Evolutionary conservation across 2,888 invertebrate species (phyloP), one percentile per base, ranked within the genome.

Genomic region (Drosophila phalerata): DNA sequence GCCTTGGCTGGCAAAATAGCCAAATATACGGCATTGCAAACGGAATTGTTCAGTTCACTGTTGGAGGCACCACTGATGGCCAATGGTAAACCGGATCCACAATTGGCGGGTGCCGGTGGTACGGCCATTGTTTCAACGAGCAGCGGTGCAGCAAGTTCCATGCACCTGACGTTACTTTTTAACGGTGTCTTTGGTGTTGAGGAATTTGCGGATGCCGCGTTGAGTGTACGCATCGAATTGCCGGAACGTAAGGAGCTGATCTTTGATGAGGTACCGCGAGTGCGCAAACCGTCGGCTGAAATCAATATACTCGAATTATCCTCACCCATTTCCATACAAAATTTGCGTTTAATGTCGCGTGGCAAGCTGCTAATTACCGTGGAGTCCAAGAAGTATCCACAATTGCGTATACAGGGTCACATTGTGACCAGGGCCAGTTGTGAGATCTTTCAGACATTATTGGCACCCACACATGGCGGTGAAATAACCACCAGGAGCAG

Each of bases 51-150:
- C 91, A 96, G 97, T 48, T 94, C 97, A 0, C 92, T 98, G 32
- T 92, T 98, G 83, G 95, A 95, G 82, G 95, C 95, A 0, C 69
- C 84, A 0, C 32, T 43, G 5, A 48, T 58, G 10, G 94, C 93
- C 80, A 94, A 93, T 85, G 96, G 94, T 78, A 94, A 92, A 73
- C 94, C 93, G 91, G 93, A 93, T 38, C 93, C 94, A 61, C 92
- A 93, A 66, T 94, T 94, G 95, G 94, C 93, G 71, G 96, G 94
- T 83, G 95, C 93, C 81, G 97, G 97, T 85, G 98, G 97, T 1
- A 97, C 97, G 0, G 97, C 97, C 0, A 95, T 97, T 34, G 96
- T 98, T 1, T 96, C 97, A 0, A 96, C 96, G 0, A 96, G 95
- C 0, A 96, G 96, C 11, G 95, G 96, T 0, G 95, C 96, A 1